phyloP scores from a whole-genome alignment of 2,888 invertebrate species.

The Calliphora vomitoria region DNA sequence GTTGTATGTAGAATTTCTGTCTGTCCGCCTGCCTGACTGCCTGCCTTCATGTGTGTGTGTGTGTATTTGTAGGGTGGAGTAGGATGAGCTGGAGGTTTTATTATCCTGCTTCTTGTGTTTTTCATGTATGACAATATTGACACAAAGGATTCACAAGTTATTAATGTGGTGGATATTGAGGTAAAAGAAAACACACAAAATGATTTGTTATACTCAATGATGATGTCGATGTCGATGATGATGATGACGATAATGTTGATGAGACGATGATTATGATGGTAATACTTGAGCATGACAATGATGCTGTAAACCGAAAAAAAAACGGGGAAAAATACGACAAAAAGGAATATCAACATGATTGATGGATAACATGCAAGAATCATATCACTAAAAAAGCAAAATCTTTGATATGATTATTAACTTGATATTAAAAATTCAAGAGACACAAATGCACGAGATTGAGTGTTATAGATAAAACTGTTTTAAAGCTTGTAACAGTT shows the following conservation, averaged over 20 bases:
- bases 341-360: constrained; percentile 63
- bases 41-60: background rate
- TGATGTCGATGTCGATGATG: constrained; percentile 25
- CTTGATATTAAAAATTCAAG: constrained; percentile 63
- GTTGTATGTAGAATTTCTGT: constrained; percentile 11
- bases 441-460: constrained; percentile 7
- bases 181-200: constrained; percentile 65
- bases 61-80: background rate
- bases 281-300: constrained; percentile 53
- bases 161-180: constrained; percentile 74
- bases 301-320: constrained; percentile 26
- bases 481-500: background rate
- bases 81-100: constrained; percentile 37
- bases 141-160: constrained; percentile 73
- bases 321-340: constrained; percentile 22
- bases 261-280: constrained; percentile 54
- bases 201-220: constrained; percentile 63
- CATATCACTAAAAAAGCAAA: constrained; percentile 42
- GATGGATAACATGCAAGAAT: constrained; percentile 66
- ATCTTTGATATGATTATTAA: constrained; percentile 64
- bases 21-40: background rate
- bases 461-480: background rate
- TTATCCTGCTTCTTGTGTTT: constrained; percentile 55
- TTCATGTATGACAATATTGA: constrained; percentile 72
- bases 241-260: constrained; percentile 34